Conservation (phyloP, 1,140 invertebrate species). For the Lanistes nyassanus region DNA sequence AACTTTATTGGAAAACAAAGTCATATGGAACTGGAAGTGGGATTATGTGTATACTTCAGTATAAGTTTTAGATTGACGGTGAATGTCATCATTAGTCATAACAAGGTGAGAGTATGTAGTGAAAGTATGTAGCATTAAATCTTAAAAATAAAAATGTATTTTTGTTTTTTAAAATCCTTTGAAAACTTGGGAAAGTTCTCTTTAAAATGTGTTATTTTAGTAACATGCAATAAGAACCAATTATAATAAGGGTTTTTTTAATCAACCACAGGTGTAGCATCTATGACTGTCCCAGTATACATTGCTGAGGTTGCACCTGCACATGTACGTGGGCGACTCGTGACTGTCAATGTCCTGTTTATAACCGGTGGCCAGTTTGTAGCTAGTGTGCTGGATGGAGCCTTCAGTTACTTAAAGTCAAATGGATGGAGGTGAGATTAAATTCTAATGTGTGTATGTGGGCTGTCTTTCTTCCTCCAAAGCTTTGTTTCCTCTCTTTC, state of each 20-base stretch:
- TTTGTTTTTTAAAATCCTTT: slow-evolving; percentile 10
- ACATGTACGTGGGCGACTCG: slow-evolving; percentile 70
- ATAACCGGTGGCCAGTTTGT: slow-evolving; percentile 73
- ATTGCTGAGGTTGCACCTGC: slow-evolving; percentile 73
- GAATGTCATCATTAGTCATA: too few species aligned
- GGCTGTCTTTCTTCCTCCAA: not conserved
- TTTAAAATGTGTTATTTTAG: too few species aligned
- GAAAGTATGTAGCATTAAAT: too few species aligned
- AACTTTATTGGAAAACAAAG: too few species aligned
- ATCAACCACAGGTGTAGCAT: slow-evolving; percentile 72
- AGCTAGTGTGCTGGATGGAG: slow-evolving; percentile 71
- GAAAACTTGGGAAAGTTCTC: too few species aligned
- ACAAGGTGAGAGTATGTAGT: too few species aligned
- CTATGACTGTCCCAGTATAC: slow-evolving; percentile 75
- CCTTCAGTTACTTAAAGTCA: slow-evolving; percentile 66
- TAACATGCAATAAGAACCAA: too few species aligned
- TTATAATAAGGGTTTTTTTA: not conserved
- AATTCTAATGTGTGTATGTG: not conserved
- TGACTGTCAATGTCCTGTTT: slow-evolving; percentile 72
- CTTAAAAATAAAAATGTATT: too few species aligned
- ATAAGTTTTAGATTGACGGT: too few species aligned
- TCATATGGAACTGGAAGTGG: too few species aligned
- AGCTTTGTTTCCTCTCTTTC: not conserved
- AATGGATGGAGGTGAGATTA: slow-evolving; percentile 59
- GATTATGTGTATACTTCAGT: too few species aligned